Conservation (phyloP, 1,140 invertebrate genomes). For the Drosophila setifemur region DNA sequence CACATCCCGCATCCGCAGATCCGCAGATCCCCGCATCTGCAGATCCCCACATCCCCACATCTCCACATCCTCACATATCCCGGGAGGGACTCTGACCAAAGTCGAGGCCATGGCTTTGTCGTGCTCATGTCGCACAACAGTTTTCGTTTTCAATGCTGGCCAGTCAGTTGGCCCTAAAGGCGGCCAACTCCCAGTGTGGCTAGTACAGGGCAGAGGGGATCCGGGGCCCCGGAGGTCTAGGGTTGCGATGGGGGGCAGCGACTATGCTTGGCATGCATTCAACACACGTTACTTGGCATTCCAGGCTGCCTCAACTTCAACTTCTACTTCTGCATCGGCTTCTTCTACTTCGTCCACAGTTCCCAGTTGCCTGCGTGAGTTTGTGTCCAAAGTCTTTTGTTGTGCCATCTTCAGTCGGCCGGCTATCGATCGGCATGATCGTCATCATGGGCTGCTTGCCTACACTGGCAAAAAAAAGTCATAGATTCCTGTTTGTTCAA, state of each 20-base stretch:
- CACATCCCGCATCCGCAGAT: constrained; percentile 36
- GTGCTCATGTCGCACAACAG: constrained; percentile 73
- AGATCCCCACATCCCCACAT: background rate
- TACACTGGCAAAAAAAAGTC: constrained; percentile 4
- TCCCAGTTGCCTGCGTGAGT: constrained; percentile 66
- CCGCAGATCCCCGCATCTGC: background rate
- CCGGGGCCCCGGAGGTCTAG: constrained; percentile 1
- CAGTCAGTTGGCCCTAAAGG: constrained; percentile 49
- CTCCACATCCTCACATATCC: constrained; percentile 3
- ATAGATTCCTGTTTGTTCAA: background rate
- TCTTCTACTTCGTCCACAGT: constrained; percentile 10
- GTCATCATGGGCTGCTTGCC: constrained; percentile 53
- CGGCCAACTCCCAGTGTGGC: constrained; percentile 43
- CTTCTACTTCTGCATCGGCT: constrained; percentile 11
- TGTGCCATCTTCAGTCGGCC: constrained; percentile 61
- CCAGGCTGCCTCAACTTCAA: constrained; percentile 55
- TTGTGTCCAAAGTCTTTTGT: constrained; percentile 80
- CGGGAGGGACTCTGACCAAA: constrained; percentile 31
- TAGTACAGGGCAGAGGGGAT: background rate
- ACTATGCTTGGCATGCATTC: constrained; percentile 79
- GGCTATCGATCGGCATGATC: constrained; percentile 76
- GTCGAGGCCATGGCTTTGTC: constrained; percentile 68
- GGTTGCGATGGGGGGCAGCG: constrained; percentile 20
- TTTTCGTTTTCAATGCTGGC: constrained; percentile 76
- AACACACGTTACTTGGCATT: constrained; percentile 81